Conservation (phyloP, 2,888 invertebrate genomes). For the Gryllus longicercus region DNA sequence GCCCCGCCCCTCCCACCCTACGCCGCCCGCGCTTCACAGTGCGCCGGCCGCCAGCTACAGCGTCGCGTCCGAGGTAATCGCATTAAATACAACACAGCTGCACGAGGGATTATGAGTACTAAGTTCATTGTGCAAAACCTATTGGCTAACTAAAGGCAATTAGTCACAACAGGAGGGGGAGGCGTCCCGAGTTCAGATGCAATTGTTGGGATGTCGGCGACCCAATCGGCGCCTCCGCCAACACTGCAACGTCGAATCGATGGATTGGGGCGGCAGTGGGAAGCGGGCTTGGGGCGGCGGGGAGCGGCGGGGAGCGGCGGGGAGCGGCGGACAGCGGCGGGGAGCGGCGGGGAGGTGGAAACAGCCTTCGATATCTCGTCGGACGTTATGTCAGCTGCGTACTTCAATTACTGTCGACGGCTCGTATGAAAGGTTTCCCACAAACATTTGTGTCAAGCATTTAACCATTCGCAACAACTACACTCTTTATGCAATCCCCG, state of each 20-base stretch:
- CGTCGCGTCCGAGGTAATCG: background rate
- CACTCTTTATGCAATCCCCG: background rate
- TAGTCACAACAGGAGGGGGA: background rate
- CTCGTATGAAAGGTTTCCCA: background rate
- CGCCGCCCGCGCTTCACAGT: background rate
- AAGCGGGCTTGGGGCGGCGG: background rate
- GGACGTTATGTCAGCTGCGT: conserved; percentile 1
- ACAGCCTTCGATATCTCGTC: background rate
- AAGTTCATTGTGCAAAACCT: conserved; percentile 17
- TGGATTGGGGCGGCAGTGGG: background rate
- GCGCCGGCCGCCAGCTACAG: background rate
- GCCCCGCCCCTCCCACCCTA: background rate
- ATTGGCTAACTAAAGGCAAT: conserved; percentile 17
- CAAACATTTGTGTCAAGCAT: background rate
- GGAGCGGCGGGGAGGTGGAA: background rate
- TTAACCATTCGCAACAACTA: background rate
- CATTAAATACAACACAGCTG: conserved; percentile 11
- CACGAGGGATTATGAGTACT: background rate
- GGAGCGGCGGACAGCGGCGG: too few species aligned
- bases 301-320: background rate
- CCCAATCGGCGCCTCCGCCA: background rate
- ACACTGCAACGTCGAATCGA: background rate
- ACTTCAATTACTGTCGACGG: background rate
- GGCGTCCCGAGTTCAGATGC: background rate
- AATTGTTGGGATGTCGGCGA: conserved; percentile 1